These are phyloP conservation scores for Cheilosia pagana DNA, from an alignment of 2,888 invertebrate species.

Conservation along the genomic window DNA sequence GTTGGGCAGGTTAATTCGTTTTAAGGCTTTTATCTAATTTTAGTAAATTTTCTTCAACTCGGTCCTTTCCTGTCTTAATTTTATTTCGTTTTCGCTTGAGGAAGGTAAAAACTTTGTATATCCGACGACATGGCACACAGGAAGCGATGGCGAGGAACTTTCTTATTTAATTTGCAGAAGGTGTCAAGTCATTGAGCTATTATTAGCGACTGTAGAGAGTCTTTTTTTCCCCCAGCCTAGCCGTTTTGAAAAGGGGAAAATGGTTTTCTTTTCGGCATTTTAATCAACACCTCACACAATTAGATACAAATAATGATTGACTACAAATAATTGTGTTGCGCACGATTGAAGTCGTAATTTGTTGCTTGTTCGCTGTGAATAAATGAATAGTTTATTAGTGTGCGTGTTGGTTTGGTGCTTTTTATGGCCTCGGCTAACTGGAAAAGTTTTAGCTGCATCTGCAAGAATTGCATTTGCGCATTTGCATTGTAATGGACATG, in stretches of 20 bases:
- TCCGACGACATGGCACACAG: not conserved
- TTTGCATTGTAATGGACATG: too few relatives aligned
- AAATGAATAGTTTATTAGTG: too few relatives aligned
- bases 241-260: not conserved
- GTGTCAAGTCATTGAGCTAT: conserved; percentile 49
- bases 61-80: conserved; percentile 17
- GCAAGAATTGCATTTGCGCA: too few relatives aligned
- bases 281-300: conserved; percentile 25
- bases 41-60: conserved; percentile 23
- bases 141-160: not conserved
- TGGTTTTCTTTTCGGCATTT: conserved; percentile 35
- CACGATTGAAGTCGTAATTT: conserved; percentile 18
- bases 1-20: conserved; percentile 64
- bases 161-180: conserved; percentile 16
- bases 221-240: not conserved
- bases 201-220: conserved; percentile 21
- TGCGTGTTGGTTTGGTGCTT: too few relatives aligned
- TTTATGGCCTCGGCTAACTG: too few relatives aligned
- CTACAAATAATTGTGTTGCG: conserved; percentile 4
- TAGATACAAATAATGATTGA: conserved; percentile 23
- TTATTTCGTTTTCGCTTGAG: conserved; percentile 8
- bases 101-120: too few relatives aligned
- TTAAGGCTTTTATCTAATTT: conserved; percentile 64
- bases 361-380: conserved; percentile 1
- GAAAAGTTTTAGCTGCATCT: too few relatives aligned